Evolutionary conservation across 2,888 invertebrate species (phyloP), one percentile per base, ranked within the genome.

Genomic region (Drosophila infuscata): DNA sequence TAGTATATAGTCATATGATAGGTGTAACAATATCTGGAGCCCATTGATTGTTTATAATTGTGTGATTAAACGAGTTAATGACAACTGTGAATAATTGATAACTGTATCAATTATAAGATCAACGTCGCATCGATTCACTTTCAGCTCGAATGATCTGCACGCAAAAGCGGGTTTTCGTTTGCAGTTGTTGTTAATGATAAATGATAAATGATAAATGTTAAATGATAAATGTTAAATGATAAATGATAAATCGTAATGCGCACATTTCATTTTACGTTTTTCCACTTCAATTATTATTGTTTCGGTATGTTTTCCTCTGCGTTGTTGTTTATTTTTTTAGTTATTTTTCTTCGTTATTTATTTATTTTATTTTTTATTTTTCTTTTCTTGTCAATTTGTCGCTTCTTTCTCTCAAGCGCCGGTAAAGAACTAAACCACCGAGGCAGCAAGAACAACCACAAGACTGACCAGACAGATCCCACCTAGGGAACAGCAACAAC

Each of bases 241-340:
- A 25, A 25, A 66, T 72, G 49, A 60, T 58, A 56, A 67, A 67
- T 74, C 32, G 25, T 52, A 70, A 62, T 70, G 70, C 84, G 83
- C 80, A 85, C 87, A 79, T 87, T 87, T 85, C 87, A 85, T 87
- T 48, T 75, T 87, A 73, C 79, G 68, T 76, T 65, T 78, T 60
- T 65, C 48, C 72, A 66, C 65, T 76, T 64, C 17, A 17, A 60
- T 36, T 49, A 46, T 36, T 33, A 29, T 63, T 59, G 41, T 46
- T 29, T 51, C 33, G 43, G 17, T 64, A 15, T 48, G 35, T 61
- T 61, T 61, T 25, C 41, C n/a, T 9, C 41, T n/a, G 41, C 9
- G n/a, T n/a, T 41, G 41, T 41, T 9, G n/a, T n/a, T 25, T 46
- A 46, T n/a, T n/a, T 46, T 46, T 46, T 4, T 25, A 15, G 15